Evolutionary conservation across 2,888 invertebrate genomes (phyloP), one percentile per base, ranked within the genome.

Genomic region (Andricus curvator): DNA sequence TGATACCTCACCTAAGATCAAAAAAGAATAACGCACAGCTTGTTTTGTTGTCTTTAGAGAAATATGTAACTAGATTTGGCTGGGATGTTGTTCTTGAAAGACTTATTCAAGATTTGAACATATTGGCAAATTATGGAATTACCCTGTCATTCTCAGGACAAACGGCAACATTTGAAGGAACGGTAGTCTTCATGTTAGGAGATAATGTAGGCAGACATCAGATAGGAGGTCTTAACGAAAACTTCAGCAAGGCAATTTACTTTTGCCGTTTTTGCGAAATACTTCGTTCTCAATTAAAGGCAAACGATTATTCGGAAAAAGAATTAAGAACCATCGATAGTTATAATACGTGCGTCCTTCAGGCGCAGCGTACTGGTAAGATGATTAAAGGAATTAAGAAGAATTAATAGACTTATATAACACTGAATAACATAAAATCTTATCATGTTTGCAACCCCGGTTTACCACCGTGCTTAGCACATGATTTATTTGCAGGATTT

Each of bases 221-320:
- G 83, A 86, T 89, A 48, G 89, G 88, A 56, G 88, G 87, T 33
- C 88, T 86, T 81, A 65, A 25, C 44, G 86, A 86, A 86, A 88
- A 85, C 80, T 89, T 89, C 81, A 82, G 81, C 81, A 77, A 66
- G 25, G 76, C 80, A 22, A 62, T 78, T 13, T 85, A 84, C 81
- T 86, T 87, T 79, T 89, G 88, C 82, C 80, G 67, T 3, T 67
- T 67, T 41, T 44, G 67, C 13, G 67, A 67, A 67, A 67, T 44
- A n/a, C 4, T 22, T 9, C 13, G 29, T 29, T 29, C 29, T 29
- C 29, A 29, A 29, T 29, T 29, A 29, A 29, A 29, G 29, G 29
- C 29, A 29, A 2, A 4, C 29, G 29, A 29, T 29, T 29, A 29
- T 29, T 29, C 29, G 29, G 29, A 25, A 25, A 25, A 25, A 25